phyloP scores from a whole-genome alignment of 1,140 invertebrate species.

The Zaprionus lachaisei region DNA sequence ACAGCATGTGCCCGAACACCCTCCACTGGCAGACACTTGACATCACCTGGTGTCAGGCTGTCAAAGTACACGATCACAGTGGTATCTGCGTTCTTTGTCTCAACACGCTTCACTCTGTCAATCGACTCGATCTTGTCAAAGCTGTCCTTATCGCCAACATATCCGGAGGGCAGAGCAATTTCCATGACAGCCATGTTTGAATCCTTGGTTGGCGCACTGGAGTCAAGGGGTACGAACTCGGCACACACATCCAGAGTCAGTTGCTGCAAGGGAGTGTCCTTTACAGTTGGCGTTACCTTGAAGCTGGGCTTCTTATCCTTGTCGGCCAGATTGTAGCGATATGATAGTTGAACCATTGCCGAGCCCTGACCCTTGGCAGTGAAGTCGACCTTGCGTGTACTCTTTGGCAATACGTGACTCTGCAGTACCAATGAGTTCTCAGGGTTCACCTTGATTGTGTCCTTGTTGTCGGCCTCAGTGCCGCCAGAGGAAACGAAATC shows the following conservation, averaged over 20 bases:
- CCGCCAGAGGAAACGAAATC: slow-evolving; percentile 49
- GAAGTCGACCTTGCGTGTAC: slow-evolving; percentile 85
- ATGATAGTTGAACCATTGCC: slow-evolving; percentile 91
- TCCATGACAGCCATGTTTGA: slow-evolving; percentile 97
- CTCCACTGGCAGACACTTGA: slow-evolving; percentile 93
- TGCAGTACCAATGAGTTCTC: slow-evolving; percentile 85
- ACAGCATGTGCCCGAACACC: slow-evolving; percentile 93
- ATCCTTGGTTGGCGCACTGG: slow-evolving; percentile 52
- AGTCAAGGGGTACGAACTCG: slow-evolving; percentile 63
- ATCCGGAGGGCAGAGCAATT: slow-evolving; percentile 93
- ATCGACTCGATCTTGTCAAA: slow-evolving; percentile 58
- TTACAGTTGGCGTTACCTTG: slow-evolving; percentile 91
- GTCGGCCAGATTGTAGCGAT: slow-evolving; percentile 92
- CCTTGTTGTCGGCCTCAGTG: slow-evolving; percentile 64
- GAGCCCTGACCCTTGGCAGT: slow-evolving; percentile 90
- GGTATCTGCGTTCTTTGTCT: slow-evolving; percentile 91
- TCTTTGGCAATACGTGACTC: slow-evolving; percentile 77
- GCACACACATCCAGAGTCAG: slow-evolving; percentile 91
- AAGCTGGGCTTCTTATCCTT: slow-evolving; percentile 92
- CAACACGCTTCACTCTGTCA: slow-evolving; percentile 86
- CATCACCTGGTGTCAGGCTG: slow-evolving; percentile 88
- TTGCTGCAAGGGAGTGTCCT: slow-evolving; percentile 89
- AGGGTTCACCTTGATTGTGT: slow-evolving; percentile 80
- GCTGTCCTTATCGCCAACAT: slow-evolving; percentile 85
- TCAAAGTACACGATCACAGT: slow-evolving; percentile 94